Percentiles rank a stretch among this genome's conserved stretches.
These are phyloP conservation scores for Campylomormyrus numenius DNA, from an alignment of 2,113 vertebrate genomes.

Conservation along the genomic window DNA sequence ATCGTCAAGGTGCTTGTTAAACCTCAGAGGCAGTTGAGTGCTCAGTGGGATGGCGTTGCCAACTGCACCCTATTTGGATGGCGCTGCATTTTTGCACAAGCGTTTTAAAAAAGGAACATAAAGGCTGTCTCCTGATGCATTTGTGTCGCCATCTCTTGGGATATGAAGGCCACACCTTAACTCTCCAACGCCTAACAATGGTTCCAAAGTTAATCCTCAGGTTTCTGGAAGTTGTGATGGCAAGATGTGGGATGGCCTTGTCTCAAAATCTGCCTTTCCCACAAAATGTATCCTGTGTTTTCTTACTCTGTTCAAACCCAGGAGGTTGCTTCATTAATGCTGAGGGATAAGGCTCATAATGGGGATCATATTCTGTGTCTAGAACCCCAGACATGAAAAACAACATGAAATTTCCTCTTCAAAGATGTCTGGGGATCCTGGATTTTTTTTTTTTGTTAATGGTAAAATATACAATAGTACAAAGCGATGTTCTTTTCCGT, in stretches of 20 bases:
- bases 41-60: neutral
- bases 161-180: neutral
- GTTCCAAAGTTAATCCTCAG: conserved; percentile 21
- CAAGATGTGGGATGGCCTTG: neutral
- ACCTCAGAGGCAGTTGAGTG: conserved; percentile 1
- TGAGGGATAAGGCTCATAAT: conserved; percentile 2
- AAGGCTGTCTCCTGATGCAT: conserved; percentile 11
- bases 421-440: neutral
- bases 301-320: conserved; percentile 13
- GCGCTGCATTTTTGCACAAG: conserved; percentile 21
- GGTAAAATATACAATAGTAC: conserved; percentile 5
- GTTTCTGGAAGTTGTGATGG: neutral
- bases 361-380: conserved; percentile 14
- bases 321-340: conserved; percentile 19
- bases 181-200: neutral
- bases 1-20: neutral
- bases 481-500: conserved; percentile 13
- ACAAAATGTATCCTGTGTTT: neutral
- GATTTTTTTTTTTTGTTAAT: neutral
- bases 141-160: conserved; percentile 2
- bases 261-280: conserved; percentile 11
- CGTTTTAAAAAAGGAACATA: neutral
- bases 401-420: neutral
- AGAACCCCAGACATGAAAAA: neutral
- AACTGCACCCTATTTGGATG: neutral